Percentiles rank a stretch among this genome's conserved stretches.
Evolutionary conservation across 2,888 invertebrate genomes (phyloP).

Genomic region (Nyleta sp.): DNA sequence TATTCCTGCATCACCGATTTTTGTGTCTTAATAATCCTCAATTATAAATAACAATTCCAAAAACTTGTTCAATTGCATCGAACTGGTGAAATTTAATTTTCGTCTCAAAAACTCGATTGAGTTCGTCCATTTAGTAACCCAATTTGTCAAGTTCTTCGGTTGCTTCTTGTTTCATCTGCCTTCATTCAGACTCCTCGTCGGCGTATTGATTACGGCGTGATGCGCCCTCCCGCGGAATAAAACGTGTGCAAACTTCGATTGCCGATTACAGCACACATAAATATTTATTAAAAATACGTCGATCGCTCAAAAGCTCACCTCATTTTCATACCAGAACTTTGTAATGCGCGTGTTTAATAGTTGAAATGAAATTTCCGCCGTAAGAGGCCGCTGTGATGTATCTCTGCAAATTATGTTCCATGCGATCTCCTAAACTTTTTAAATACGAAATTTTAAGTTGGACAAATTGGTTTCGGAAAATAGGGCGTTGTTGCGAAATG

Average conservation of each 20-base stretch:
- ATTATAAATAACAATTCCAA: neutral
- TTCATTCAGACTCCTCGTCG: neutral
- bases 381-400: too few relatives aligned
- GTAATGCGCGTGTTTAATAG: too few relatives aligned
- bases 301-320: neutral
- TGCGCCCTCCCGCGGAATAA: neutral
- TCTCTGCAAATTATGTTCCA: too few relatives aligned
- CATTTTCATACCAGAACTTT: too few relatives aligned
- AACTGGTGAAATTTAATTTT: conserved; percentile 13
- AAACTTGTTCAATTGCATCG: neutral
- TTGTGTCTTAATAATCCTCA: neutral
- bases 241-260: conserved; percentile 5
- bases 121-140: conserved; percentile 14
- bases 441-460: too few relatives aligned
- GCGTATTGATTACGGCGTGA: neutral
- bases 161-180: neutral
- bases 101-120: neutral
- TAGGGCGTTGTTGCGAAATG: too few relatives aligned
- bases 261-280: neutral
- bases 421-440: too few relatives aligned
- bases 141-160: conserved; percentile 7
- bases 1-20: neutral
- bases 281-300: neutral
- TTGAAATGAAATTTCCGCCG: too few relatives aligned
- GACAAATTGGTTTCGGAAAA: too few relatives aligned